These are phyloP conservation scores for Spilarctia lutea DNA, from an alignment of 2,888 invertebrate species.

Conservation along the genomic window DNA sequence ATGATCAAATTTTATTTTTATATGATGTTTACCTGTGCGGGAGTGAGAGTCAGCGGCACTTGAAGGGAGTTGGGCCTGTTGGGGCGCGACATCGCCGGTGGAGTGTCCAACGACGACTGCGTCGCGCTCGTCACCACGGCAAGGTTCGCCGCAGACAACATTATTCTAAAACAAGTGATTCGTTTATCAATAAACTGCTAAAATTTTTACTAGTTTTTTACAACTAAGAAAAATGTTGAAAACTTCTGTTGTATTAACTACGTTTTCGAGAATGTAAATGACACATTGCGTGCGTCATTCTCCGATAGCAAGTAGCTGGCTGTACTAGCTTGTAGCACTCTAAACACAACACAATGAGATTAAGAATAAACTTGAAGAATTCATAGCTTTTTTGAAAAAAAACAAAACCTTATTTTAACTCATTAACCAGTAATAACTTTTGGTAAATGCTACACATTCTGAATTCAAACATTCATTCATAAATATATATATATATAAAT, in stretches of 20 bases:
- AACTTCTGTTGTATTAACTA: neutral
- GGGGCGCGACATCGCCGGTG: conserved; percentile 80
- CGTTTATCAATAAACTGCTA: conserved; percentile 4
- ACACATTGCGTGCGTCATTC: neutral
- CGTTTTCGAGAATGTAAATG: neutral
- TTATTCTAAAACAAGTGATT: conserved; percentile 70
- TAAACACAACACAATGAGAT: neutral
- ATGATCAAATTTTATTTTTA: neutral
- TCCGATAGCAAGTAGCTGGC: neutral
- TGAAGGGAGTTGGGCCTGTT: conserved; percentile 91
- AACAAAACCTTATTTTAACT: neutral
- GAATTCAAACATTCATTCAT: neutral
- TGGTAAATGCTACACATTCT: neutral
- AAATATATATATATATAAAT: neutral
- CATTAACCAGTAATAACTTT: neutral
- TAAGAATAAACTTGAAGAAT: too few relatives aligned
- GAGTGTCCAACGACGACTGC: conserved; percentile 66
- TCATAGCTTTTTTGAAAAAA: neutral
- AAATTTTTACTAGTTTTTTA: neutral
- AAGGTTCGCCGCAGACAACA: conserved; percentile 84
- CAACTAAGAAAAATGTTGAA: neutral
- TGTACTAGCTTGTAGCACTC: neutral
- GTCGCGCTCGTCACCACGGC: conserved; percentile 70
- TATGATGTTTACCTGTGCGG: conserved; percentile 76
- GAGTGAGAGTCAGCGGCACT: conserved; percentile 87